Percentiles rank a stretch among this genome's conserved stretches.
phyloP scores from a whole-genome alignment of 2,888 invertebrate genomes.

The Lasioglossum calceatum region DNA sequence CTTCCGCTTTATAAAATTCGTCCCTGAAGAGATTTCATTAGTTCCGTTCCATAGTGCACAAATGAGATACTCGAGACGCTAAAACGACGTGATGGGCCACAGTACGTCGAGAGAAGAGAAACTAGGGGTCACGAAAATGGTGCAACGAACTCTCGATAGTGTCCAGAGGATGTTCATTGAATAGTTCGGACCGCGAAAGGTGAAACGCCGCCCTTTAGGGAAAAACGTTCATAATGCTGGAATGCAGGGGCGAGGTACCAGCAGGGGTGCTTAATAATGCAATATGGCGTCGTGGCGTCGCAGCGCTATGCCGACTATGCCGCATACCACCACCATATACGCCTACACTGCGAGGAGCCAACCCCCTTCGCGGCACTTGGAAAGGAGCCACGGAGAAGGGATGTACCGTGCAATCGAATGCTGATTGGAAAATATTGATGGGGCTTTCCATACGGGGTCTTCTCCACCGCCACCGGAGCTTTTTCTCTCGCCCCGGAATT shows the following conservation, averaged over 20 bases:
- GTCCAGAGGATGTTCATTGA: neutral
- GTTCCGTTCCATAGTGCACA: neutral
- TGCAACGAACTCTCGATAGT: conserved; percentile 22
- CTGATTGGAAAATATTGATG: conserved; percentile 83
- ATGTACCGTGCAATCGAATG: conserved; percentile 79
- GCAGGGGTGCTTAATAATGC: conserved; percentile 82
- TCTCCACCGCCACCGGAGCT: conserved; percentile 43
- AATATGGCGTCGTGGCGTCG: conserved; percentile 82
- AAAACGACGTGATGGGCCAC: neutral
- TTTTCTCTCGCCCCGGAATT: conserved; percentile 65
- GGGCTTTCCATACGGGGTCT: conserved; percentile 63
- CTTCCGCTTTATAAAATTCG: neutral
- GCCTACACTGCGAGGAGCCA: conserved; percentile 68
- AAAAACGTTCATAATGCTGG: conserved; percentile 83
- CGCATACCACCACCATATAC: conserved; percentile 81
- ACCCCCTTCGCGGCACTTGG: conserved; percentile 45
- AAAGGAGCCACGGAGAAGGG: conserved; percentile 44
- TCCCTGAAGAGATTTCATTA: neutral
- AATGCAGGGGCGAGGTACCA: conserved; percentile 77
- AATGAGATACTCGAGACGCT: neutral
- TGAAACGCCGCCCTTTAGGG: conserved; percentile 68
- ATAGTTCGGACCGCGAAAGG: conserved; percentile 26
- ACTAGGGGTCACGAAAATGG: neutral
- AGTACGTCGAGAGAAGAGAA: neutral
- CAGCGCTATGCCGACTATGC: conserved; percentile 83